Evolutionary conservation across 2,888 invertebrate species (phyloP).

Genomic region (Tetrapedia diversipes): DNA sequence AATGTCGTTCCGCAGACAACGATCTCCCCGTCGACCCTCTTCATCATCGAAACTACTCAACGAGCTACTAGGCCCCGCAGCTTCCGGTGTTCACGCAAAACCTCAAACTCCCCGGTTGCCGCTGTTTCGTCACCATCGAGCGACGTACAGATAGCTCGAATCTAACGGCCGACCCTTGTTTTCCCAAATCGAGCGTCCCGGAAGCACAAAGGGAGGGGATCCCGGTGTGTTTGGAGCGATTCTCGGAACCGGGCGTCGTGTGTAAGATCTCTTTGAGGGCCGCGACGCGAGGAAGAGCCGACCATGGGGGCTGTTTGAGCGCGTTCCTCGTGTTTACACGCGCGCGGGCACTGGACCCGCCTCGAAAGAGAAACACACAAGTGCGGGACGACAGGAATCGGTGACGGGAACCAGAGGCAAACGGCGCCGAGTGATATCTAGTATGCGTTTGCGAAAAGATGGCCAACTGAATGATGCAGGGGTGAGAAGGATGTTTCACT

Average conservation of each 20-base stretch:
- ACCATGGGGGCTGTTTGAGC: slow-evolving; percentile 45
- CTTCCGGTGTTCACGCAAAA: background rate
- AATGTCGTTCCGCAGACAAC: too few species aligned
- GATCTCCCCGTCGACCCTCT: too few species aligned
- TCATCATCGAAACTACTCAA: background rate
- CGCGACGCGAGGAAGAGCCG: slow-evolving; percentile 11
- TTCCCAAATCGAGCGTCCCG: background rate
- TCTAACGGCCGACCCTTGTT: slow-evolving; percentile 4
- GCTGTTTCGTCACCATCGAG: background rate
- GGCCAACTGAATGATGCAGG: too few species aligned
- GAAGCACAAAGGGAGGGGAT: background rate
- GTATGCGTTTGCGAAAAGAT: too few species aligned
- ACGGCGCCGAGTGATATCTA: slow-evolving; percentile 28
- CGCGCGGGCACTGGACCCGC: slow-evolving; percentile 26
- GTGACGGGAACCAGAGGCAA: slow-evolving; percentile 43
- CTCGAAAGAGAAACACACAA: slow-evolving; percentile 59
- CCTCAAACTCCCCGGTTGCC: background rate
- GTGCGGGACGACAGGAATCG: too few species aligned
- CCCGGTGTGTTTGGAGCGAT: slow-evolving; percentile 11
- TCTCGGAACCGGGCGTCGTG: slow-evolving; percentile 30
- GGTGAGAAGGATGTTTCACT: too few species aligned
- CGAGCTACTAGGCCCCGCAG: background rate
- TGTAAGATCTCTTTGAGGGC: slow-evolving; percentile 25
- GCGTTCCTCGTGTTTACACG: slow-evolving; percentile 52
- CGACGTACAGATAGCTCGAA: background rate